phyloP scores from a whole-genome alignment of 2,888 invertebrate genomes.

The Meloe dianella region DNA sequence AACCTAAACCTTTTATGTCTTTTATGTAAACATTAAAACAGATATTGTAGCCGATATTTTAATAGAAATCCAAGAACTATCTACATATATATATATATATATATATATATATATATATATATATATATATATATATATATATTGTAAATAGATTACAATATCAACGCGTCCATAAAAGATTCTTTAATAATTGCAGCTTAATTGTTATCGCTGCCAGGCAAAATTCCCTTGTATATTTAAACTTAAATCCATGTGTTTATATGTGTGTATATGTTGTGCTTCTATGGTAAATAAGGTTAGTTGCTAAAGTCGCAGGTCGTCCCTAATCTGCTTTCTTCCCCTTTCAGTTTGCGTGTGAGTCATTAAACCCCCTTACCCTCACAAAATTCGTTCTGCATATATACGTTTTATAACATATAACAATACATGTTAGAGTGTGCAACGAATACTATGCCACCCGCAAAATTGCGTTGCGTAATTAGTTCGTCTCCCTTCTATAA shows the following conservation, averaged over 20 bases:
- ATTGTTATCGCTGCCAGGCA: neutral
- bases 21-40: constrained; percentile 35
- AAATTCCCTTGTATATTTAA: constrained; percentile 7
- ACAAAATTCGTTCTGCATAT: constrained; percentile 50
- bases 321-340: constrained; percentile 61
- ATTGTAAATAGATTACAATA: too few species aligned
- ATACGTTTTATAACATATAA: constrained; percentile 35
- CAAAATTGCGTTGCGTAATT: constrained; percentile 58
- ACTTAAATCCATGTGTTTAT: constrained; percentile 20
- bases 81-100: too few species aligned
- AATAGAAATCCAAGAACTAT: neutral
- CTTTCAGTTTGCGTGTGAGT: constrained; percentile 60
- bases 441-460: constrained; percentile 57
- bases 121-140: too few species aligned
- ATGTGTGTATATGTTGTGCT: constrained; percentile 2
- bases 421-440: constrained; percentile 43
- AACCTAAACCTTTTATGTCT: constrained; percentile 50
- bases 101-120: too few species aligned
- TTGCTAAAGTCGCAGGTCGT: constrained; percentile 54
- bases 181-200: constrained; percentile 2
- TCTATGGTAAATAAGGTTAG: constrained; percentile 32
- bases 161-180: too few species aligned
- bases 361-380: constrained; percentile 58
- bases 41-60: constrained; percentile 11
- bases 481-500: constrained; percentile 34